Evolutionary conservation across 2,113 vertebrate species (phyloP), one percentile per base, ranked within the genome.

Genomic region (Gallinago paraguaiae): DNA sequence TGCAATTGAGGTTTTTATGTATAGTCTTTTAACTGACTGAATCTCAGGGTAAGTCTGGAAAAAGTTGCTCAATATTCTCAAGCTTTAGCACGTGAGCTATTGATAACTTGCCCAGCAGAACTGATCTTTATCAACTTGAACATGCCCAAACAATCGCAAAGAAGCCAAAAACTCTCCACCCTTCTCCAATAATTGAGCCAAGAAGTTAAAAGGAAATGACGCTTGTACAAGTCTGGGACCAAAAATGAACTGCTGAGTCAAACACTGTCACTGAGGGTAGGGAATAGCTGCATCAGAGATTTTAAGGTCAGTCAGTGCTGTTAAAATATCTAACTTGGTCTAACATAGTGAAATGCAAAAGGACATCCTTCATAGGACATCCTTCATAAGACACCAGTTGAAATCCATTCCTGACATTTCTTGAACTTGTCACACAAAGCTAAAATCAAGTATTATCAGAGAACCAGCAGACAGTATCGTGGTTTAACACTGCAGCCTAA

Each of bases 121-220:
- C 68, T 82, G 22, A 95, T 95, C 37, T 95, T 71, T 87, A 96
- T 93, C 88, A 61, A 54, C 48, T 84, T 65, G 57, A 91, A 68
- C 27, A 5, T 89, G 86, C 88, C 82, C 70, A 90, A 95, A 93
- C 84, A 95, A 96, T 48, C 37, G 80, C 35, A 87, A 90, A 95
- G 71, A 51, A 94, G 93, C 93, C 90, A 96, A 96, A 95, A 96
- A 5, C 30, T 86, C 96, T 94, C 95, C 95, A 92, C 91, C 92
- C 92, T 93, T 77, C 82, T 88, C 53, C 65, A 95, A 27, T 45
- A 85, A 76, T 33, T 88, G 51, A 95, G 80, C 78, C 90, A 97
- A 95, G 68, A 88, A 75, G 11, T 75, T 88, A 65, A 91, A 93
- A 90, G 74, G 70, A 95, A 93, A 95, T 92, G 3, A 89, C 5